Evolutionary conservation across 2,888 invertebrate genomes (phyloP), one percentile per base, ranked within the genome.

Genomic region (Masnerella sp.): DNA sequence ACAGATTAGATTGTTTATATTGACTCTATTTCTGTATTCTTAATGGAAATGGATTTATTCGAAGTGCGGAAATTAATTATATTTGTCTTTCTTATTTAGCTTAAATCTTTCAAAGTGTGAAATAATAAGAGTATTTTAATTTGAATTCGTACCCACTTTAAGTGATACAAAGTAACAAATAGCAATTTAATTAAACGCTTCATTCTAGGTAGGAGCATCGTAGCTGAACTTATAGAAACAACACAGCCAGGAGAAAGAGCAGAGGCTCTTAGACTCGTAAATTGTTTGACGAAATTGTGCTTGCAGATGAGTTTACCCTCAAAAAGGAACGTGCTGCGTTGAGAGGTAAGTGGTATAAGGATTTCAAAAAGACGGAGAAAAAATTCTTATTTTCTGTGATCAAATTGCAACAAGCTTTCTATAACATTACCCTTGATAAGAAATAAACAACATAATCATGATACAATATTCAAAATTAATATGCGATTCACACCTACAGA

Each of bases 261-360:
- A 58, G 52, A 73, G 22, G 62, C 69, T 59, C 59, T 69, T 42
- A 49, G 54, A 64, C 52, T 69, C 64, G 69, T 64, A 69, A 73
- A 74, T 69, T 74, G 69, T 59, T 62, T 65, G 64, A 74, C 69
- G 69, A 74, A 68, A 74, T 69, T 69, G 69, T 69, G 74, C 74
- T 74, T 74, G 65, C 69, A 74, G 74, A 74, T 69, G 65, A 64
- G 61, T 65, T 62, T 61, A 65, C 59, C 65, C 69, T 64, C 64
- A 69, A 69, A 74, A 74, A 69, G 74, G 69, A 59, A 58, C 69
- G 59, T 54, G 69, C 58, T 52, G 32, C 59, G 32, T 62, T 18
- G 38, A 43, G n/a, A 62, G 25, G 42, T 54, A 51, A 61, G 61
- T 64, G 18, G 42, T 68, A 42, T 54, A 54, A 70, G 40, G 52